Base-by-base conservation (phyloP, 2,797 vertebrate species). In the Spizella passerina region DNA sequence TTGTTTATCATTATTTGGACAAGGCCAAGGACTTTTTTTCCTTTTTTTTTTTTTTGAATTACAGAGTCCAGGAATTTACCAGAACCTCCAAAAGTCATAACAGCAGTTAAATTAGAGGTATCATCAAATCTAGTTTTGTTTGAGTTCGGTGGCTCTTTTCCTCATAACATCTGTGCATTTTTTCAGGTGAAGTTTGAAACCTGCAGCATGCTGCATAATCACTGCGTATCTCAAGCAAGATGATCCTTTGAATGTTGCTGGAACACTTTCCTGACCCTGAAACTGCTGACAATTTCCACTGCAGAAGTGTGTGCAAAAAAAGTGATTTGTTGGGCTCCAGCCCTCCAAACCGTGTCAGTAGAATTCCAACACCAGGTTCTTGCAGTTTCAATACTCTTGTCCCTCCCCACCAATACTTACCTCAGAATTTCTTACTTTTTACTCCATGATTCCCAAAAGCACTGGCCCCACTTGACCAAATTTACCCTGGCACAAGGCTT, bases 371-470 rank as follows among this genome's bases (percentile, higher is more conserved):
- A 27, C 30, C 50, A 50, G 34, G 15, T 43, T 21, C 52, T 57
- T 53, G 30, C 36, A 52, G 17, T 23, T 23, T 55, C 47, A 7
- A 3, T 55, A 15, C 43, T 77, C 27, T 11, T 57, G 14, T 32
- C 2, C 10, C 4, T 3, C 5, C 3, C 7, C 4, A 6, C 3
- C 1, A 43, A 17, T 18, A 30, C 7, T 75, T 26, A n/a, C 27
- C 22, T 44, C 20, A 12, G 56, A 29, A 72, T 82, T 82, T 86
- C 38, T 63, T 72, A 34, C 32, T 64, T 60, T 60, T 53, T 32
- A 57, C 29, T 38, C 69, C 73, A 1, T 0, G 1, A 30, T 70
- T 95, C 76, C 64, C 63, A 53, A 29, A 52, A 21, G 41, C 30
- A 27, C 47, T 85, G 68, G 75, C 52, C 44, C 29, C 75, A 57